These are phyloP conservation scores for Hestina assimilis DNA, from an alignment of 1,140 invertebrate genomes.

Conservation along the genomic window DNA sequence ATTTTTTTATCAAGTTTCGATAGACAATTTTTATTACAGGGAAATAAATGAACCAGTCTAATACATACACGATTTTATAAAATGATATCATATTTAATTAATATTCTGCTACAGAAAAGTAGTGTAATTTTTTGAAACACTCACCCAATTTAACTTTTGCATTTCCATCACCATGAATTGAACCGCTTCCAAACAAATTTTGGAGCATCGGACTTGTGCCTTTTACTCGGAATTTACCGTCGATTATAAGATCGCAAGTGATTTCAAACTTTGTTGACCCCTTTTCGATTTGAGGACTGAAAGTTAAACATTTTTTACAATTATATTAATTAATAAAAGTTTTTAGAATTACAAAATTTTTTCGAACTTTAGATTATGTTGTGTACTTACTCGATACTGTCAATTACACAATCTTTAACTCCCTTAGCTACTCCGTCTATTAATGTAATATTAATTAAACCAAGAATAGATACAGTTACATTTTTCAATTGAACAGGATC, in stretches of 20 bases:
- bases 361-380: no score
- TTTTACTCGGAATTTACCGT: constrained; percentile 37
- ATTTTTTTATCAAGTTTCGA: no score
- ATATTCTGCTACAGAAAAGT: no score
- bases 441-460: constrained; percentile 4
- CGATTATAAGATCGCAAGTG: constrained; percentile 33
- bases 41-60: no score
- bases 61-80: no score
- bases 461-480: constrained; percentile 5
- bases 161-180: constrained; percentile 36
- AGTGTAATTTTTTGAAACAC: no score
- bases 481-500: constrained; percentile 3
- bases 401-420: constrained; percentile 28
- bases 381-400: constrained; percentile 35
- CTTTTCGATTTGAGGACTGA: constrained; percentile 33
- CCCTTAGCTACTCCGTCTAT: constrained; percentile 21
- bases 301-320: constrained; percentile 8
- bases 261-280: constrained; percentile 22
- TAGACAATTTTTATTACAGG: no score
- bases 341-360: no score
- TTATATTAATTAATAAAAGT: no score
- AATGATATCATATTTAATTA: no score
- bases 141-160: constrained; percentile 42
- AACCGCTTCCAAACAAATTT: constrained; percentile 25
- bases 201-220: constrained; percentile 24